Conservation (phyloP, 2,797 vertebrate genomes). For the Hyperoplus immaculatus region DNA sequence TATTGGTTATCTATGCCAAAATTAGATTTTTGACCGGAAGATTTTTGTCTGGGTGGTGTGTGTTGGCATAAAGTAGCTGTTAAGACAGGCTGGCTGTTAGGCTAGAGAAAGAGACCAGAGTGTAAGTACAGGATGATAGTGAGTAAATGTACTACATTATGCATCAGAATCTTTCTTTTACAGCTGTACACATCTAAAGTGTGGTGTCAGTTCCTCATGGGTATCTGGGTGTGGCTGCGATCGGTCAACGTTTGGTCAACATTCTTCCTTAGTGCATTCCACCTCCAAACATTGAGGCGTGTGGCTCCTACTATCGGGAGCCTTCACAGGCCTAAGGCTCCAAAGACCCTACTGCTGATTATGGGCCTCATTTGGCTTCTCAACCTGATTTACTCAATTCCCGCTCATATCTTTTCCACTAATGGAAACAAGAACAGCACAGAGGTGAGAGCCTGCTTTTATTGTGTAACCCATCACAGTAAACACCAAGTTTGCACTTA, state of each 20-base stretch:
- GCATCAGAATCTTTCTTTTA: not conserved
- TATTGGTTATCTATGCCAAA: not conserved
- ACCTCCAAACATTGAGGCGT: constrained; percentile 85
- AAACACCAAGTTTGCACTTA: too few species aligned
- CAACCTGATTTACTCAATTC: constrained; percentile 85
- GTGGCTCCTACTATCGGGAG: constrained; percentile 57
- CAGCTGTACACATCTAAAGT: constrained; percentile 77
- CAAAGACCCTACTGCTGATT: constrained; percentile 65
- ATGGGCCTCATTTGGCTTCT: constrained; percentile 82
- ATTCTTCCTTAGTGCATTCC: constrained; percentile 86
- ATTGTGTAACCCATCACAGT: too few species aligned
- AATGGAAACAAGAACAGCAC: constrained; percentile 81
- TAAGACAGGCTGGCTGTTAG: not conserved
- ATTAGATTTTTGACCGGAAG: not conserved
- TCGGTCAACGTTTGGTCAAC: constrained; percentile 88
- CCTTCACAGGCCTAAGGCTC: constrained; percentile 37
- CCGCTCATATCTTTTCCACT: constrained; percentile 84
- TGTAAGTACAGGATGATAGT: not conserved
- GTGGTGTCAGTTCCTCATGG: constrained; percentile 87
- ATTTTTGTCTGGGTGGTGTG: not conserved
- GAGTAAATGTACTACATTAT: not conserved
- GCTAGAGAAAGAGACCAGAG: not conserved
- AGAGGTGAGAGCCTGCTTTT: constrained; percentile 74
- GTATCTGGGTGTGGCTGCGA: constrained; percentile 87
- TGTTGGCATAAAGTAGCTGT: not conserved